A percentile compares a stretch with the other conserved stretches of the same genome.
phyloP scores from a whole-genome alignment of 1,140 invertebrate genomes.

The Diabrotica virgifera region DNA sequence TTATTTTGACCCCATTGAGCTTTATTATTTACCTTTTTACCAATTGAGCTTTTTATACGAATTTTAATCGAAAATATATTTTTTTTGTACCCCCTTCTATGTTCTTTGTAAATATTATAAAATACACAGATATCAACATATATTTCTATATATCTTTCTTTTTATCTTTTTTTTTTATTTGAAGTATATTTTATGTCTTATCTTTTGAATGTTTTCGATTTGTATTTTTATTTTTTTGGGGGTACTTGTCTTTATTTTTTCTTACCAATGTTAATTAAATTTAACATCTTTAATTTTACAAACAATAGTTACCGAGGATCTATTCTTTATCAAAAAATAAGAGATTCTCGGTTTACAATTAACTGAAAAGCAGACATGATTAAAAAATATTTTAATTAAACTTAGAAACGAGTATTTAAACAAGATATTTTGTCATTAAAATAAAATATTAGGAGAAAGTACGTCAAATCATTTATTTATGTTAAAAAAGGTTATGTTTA shows the following conservation, averaged over 20 bases:
- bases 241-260: neutral
- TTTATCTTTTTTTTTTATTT: too few species aligned
- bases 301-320: conserved; percentile 1
- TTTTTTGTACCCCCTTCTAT: neutral
- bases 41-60: neutral
- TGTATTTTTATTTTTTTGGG: neutral
- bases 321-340: neutral
- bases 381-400: too few species aligned
- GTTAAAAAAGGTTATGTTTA: too few species aligned
- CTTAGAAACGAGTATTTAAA: too few species aligned
- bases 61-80: neutral
- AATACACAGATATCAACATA: neutral
- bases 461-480: too few species aligned
- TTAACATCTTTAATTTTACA: neutral
- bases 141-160: neutral
- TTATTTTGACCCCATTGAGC: too few species aligned
- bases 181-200: neutral
- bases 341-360: neutral
- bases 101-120: neutral
- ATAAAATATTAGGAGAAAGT: too few species aligned
- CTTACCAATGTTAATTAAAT: neutral
- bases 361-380: too few species aligned
- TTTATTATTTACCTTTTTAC: too few species aligned
- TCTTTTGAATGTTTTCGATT: conserved; percentile 1
- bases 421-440: too few species aligned